Evolutionary conservation across 2,797 vertebrate genomes (phyloP), one percentile per base, ranked within the genome.

Genomic region (Characodon lateralis): DNA sequence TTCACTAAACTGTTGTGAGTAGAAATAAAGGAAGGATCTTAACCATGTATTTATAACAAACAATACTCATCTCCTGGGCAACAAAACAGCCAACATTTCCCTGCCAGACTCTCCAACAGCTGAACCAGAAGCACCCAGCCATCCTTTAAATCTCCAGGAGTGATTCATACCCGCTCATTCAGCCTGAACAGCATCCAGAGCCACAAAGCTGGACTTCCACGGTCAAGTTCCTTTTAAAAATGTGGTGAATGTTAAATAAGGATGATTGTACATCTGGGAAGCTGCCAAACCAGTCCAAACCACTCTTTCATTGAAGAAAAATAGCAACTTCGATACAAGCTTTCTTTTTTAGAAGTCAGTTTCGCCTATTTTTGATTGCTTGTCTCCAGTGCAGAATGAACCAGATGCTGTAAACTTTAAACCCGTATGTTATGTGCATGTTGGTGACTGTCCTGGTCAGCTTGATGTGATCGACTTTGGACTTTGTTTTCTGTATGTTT

Each of bases 111-210:
- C 78, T 69, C 59, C 63, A 73, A 70, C 77, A 72, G 68, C 79
- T 76, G 50, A 85, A 87, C 74, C 81, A 16, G 76, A 72, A 79
- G 80, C 83, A 73, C 76, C 76, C 0, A 63, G 77, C 89, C 82
- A 83, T 69, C 73, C 77, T 86, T 70, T 66, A 78, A 89, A 91
- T 82, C 58, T 70, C 74, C 13, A 24, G 71, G 76, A 85, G 66
- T 88, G 92, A 91, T 90, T 93, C 88, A 91, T 91, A 80, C 74
- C 75, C 77, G 74, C 65, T 89, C 79, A 85, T 88, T 87, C 56
- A 48, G 81, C 70, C 77, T 89, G 84, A 87, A 84, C 68, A 71
- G 69, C 80, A 31, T 86, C 88, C 89, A 90, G 88, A 90, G 84
- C 89, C 90, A 78, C 90, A 90, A 69, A 65, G 22, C 81, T 72